These are phyloP conservation scores for Rallus limicola DNA, from an alignment of 2,113 vertebrate genomes.

Conservation along the genomic window DNA sequence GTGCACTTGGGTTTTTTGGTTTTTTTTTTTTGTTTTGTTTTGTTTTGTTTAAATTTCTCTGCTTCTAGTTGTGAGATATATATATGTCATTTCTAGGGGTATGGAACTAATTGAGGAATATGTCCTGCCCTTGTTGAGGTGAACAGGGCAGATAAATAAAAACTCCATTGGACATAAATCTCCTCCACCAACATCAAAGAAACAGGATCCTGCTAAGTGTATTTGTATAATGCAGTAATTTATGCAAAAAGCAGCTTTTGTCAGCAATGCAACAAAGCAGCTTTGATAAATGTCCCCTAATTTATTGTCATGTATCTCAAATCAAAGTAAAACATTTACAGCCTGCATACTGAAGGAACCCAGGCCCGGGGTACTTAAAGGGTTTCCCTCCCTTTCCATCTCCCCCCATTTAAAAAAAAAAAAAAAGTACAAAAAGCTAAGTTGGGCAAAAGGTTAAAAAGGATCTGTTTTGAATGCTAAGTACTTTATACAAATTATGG, in stretches of 20 bases:
- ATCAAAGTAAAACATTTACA: slow-evolving; percentile 95
- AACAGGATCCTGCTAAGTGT: slow-evolving; percentile 82
- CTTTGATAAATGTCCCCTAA: slow-evolving; percentile 93
- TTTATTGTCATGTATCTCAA: slow-evolving; percentile 96
- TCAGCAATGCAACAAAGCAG: slow-evolving; percentile 85
- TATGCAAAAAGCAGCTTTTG: slow-evolving; percentile 91
- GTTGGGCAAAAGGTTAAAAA: slow-evolving; percentile 88
- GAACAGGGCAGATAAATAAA: slow-evolving; percentile 85
- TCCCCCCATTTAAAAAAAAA: not conserved
- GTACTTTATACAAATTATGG: slow-evolving; percentile 67
- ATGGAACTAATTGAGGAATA: slow-evolving; percentile 88
- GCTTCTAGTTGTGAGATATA: slow-evolving; percentile 77
- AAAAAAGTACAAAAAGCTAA: slow-evolving; percentile 50
- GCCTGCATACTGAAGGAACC: slow-evolving; percentile 87
- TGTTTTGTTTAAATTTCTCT: slow-evolving; percentile 70
- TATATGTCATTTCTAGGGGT: slow-evolving; percentile 79
- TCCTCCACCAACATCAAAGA: slow-evolving; percentile 85
- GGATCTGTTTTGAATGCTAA: slow-evolving; percentile 84
- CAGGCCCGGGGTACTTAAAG: slow-evolving; percentile 81
- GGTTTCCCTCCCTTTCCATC: slow-evolving; percentile 62
- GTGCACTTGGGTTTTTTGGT: no score
- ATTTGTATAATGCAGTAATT: slow-evolving; percentile 90
- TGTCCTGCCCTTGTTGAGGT: slow-evolving; percentile 84
- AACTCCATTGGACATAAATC: slow-evolving; percentile 85
- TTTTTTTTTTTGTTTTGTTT: slow-evolving; percentile 35